These are phyloP conservation scores for Pogonus chalceus DNA, from an alignment of 1,140 invertebrate genomes.

Conservation along the genomic window DNA sequence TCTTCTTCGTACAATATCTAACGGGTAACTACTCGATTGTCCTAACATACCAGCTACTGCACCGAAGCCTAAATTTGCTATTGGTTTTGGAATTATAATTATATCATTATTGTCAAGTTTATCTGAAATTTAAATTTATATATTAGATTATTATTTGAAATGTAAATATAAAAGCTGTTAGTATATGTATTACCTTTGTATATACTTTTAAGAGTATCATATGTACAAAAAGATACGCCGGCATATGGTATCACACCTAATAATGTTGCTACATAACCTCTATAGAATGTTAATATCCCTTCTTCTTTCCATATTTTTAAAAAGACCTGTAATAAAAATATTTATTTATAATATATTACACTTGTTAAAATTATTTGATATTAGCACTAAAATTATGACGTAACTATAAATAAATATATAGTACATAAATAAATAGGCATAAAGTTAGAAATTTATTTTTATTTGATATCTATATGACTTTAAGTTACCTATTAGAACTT, in stretches of 20 bases:
- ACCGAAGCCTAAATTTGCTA: conserved; percentile 68
- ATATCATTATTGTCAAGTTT: conserved; percentile 22
- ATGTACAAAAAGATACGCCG: conserved; percentile 94
- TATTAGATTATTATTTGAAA: too few relatives aligned
- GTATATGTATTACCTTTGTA: conserved; percentile 53
- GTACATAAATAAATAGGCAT: too few relatives aligned
- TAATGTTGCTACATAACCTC: conserved; percentile 83
- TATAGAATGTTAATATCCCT: conserved; percentile 69
- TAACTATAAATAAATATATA: too few relatives aligned
- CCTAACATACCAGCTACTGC: conserved; percentile 86
- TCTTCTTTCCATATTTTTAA: conserved; percentile 68
- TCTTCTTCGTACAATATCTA: conserved; percentile 82
- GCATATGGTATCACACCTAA: conserved; percentile 95
- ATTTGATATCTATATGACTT: too few relatives aligned
- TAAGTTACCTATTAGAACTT: too few relatives aligned
- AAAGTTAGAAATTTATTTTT: too few relatives aligned
- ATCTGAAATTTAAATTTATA: conserved; percentile 26
- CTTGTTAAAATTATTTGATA: too few relatives aligned
- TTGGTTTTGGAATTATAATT: conserved; percentile 41
- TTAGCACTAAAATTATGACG: too few relatives aligned
- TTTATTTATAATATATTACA: too few relatives aligned
- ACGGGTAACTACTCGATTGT: conserved; percentile 91
- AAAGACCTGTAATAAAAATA: conserved; percentile 61
- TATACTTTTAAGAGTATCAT: conserved; percentile 82
- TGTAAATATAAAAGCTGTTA: neutral